Evolutionary conservation across 2,113 vertebrate genomes (phyloP).

Genomic region (Dasypus novemcinctus): DNA sequence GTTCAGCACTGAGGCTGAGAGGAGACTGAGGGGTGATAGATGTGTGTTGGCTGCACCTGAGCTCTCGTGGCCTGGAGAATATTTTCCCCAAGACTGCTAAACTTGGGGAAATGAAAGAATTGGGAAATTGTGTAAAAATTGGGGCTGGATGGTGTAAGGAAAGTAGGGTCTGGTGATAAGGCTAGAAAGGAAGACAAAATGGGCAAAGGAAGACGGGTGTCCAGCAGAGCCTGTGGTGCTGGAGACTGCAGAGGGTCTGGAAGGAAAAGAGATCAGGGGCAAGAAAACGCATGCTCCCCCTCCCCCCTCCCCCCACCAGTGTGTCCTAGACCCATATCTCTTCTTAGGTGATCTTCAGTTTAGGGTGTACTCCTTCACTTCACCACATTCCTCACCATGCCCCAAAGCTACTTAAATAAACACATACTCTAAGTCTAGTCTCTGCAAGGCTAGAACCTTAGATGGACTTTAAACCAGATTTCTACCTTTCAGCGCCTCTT

Average conservation of each 20-base stretch:
- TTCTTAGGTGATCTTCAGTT: not conserved
- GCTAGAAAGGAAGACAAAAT: not conserved
- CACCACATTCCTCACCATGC: not conserved
- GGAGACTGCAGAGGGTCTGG: not conserved
- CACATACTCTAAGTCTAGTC: not conserved
- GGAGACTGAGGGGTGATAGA: not conserved
- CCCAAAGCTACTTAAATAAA: not conserved
- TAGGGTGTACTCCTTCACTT: not conserved
- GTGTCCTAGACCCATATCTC: not conserved
- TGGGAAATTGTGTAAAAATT: not conserved
- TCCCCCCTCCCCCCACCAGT: no score
- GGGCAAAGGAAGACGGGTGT: no score
- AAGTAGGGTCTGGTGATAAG: not conserved
- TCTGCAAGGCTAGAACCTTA: not conserved
- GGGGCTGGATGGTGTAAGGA: not conserved
- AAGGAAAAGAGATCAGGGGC: accelerated
- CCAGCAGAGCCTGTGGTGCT: accelerated
- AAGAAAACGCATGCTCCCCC: accelerated
- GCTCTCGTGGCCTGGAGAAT: accelerated
- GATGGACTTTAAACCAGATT: no score
- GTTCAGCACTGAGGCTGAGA: not conserved
- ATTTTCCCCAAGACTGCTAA: not conserved
- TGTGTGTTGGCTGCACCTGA: not conserved
- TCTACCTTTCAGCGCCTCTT: not conserved
- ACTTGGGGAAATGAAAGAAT: not conserved